Base-by-base conservation (phyloP, 2,797 vertebrate genomes). In the Oreonectes daqikongensis region DNA sequence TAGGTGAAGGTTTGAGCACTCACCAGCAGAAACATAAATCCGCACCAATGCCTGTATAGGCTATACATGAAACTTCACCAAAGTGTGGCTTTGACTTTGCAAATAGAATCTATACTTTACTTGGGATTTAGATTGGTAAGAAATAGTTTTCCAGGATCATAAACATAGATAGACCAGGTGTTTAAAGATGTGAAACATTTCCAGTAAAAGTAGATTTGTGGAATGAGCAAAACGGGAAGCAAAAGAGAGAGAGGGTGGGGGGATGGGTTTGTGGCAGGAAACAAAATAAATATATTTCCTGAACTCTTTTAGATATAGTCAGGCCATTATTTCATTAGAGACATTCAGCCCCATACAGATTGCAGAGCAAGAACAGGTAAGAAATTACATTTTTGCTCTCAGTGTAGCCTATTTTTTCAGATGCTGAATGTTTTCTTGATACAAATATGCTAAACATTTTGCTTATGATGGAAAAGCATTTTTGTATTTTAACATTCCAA, bases 281-380 rank as follows among this genome's bases (percentile, higher is more conserved):
- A 38, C 50, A 30, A n/a, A 6, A 53, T 38, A 5, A 63, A 40
- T 0, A 4, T 53, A 22, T 75, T 75, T 75, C 61, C 72, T 66
- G 32, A 35, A 63, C n/a, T 35, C 20, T 42, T n/a, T n/a, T 10
- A 61, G n/a, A 55, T 30, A 38, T 44, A 20, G 7, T 28, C 32
- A 65, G 11, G 66, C 2, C 12, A 7, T 6, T 24, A 11, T 57
- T 8, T 55, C 6, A 65, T 74, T 61, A 38, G 3, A 22, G 15
- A 15, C 44, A 63, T 28, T 28, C 46, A 26, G 26, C 1, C 14
- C 44, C 24, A n/a, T 44, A 26, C 5, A 52, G 44, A 53, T 48
- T 20, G 35, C 63, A 66, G 32, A 30, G 5, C n/a, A 20, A 75
- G 48, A 26, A 28, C 18, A 66, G 61, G 72, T 75, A 75, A 55